A percentile compares a stretch with the other conserved stretches of the same genome.
phyloP scores from a whole-genome alignment of 2,113 vertebrate species.

The Halcyon malimbica region DNA sequence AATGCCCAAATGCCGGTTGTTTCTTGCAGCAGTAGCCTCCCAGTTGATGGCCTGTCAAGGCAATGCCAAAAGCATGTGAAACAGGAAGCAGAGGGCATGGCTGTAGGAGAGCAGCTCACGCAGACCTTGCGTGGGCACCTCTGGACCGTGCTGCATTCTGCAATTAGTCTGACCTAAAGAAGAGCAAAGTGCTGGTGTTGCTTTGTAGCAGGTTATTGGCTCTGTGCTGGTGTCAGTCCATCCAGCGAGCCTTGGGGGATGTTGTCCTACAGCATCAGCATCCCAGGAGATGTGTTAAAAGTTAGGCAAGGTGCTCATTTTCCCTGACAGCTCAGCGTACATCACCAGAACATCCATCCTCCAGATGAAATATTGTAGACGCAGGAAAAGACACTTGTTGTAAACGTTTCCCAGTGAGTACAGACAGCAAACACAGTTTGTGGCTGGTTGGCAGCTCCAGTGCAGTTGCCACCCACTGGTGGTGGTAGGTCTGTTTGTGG shows the following conservation, averaged over 20 bases:
- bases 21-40: neutral
- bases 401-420: accelerated
- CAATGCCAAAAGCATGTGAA: neutral
- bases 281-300: neutral
- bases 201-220: neutral
- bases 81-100: neutral
- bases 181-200: neutral
- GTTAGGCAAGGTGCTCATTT: neutral
- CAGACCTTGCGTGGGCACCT: neutral
- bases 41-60: accelerated
- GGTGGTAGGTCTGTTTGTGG: neutral
- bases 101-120: neutral
- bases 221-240: neutral
- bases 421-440: neutral
- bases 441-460: neutral
- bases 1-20: neutral
- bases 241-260: neutral
- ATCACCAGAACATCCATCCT: neutral
- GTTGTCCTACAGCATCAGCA: neutral
- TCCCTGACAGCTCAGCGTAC: neutral
- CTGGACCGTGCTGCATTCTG: accelerated
- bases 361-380: neutral
- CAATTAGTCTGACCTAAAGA: neutral
- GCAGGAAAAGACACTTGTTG: neutral
- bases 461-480: accelerated